Evolutionary conservation across 2,113 vertebrate species (phyloP).

Genomic region (Acrocephalus arundinaceus): DNA sequence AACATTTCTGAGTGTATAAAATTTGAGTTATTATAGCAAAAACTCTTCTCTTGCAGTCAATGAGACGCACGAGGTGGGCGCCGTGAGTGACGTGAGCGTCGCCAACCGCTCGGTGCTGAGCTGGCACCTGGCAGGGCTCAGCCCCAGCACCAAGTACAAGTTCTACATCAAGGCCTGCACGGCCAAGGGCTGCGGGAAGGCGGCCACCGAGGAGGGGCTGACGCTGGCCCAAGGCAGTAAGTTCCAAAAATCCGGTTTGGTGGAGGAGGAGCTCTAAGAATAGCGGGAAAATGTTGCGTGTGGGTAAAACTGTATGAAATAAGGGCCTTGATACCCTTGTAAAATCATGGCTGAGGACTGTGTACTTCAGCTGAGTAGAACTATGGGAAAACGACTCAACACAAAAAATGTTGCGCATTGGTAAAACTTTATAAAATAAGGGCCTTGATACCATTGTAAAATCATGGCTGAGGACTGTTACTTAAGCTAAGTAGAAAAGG

Average conservation of each 20-base stretch:
- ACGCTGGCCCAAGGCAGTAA: conserved; percentile 88
- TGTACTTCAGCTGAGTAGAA: too few species aligned
- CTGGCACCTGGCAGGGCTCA: conserved; percentile 82
- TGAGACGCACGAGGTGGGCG: conserved; percentile 83
- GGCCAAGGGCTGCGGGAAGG: conserved; percentile 84
- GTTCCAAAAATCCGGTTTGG: conserved; percentile 17
- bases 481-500: too few species aligned
- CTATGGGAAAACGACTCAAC: neutral
- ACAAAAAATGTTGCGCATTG: neutral
- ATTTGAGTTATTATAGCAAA: too few species aligned
- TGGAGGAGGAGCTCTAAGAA: neutral
- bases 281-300: rapidly evolving
- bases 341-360: neutral
- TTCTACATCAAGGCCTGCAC: conserved; percentile 92
- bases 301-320: rapidly evolving
- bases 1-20: too few species aligned
- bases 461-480: neutral
- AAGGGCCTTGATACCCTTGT: rapidly evolving
- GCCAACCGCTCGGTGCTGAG: conserved; percentile 74
- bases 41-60: conserved; percentile 81
- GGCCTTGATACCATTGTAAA: neutral
- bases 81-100: conserved; percentile 78
- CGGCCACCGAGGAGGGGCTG: conserved; percentile 83
- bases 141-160: conserved; percentile 87
- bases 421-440: neutral